Evolutionary conservation across 2,113 vertebrate genomes (phyloP).

Genomic region (Ictidomys tridecemlineatus): DNA sequence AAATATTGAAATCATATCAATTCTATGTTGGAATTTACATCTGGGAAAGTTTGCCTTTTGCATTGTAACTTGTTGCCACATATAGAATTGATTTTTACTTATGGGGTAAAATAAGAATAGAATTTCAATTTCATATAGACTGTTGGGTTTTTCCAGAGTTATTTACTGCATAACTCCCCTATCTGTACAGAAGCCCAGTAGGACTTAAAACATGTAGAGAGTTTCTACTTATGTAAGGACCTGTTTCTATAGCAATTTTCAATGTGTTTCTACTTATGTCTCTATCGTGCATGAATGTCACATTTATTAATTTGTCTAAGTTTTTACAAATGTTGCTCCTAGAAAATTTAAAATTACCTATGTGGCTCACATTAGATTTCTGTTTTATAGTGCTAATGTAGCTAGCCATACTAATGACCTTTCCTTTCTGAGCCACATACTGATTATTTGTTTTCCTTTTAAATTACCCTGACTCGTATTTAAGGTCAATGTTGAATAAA

Average conservation of each 20-base stretch:
- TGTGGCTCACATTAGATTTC: neutral
- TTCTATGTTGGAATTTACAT: neutral
- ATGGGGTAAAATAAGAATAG: neutral
- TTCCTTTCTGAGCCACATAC: neutral
- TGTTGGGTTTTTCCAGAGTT: neutral
- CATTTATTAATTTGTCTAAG: neutral
- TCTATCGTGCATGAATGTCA: neutral
- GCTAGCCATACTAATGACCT: neutral
- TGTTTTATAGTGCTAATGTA: neutral
- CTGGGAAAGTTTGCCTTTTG: neutral
- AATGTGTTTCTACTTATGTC: neutral
- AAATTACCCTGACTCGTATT: neutral
- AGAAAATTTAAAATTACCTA: neutral
- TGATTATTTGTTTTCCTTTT: neutral
- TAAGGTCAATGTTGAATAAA: neutral
- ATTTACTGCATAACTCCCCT: accelerated
- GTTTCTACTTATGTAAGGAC: no score
- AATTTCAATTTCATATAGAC: neutral
- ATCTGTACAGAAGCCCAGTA: accelerated
- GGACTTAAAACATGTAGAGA: neutral
- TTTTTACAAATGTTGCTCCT: neutral
- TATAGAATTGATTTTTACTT: neutral
- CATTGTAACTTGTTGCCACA: neutral
- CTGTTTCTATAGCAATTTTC: neutral
- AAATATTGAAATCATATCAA: neutral